phyloP scores from a whole-genome alignment of 2,888 invertebrate species.

The Diogma glabrata region DNA sequence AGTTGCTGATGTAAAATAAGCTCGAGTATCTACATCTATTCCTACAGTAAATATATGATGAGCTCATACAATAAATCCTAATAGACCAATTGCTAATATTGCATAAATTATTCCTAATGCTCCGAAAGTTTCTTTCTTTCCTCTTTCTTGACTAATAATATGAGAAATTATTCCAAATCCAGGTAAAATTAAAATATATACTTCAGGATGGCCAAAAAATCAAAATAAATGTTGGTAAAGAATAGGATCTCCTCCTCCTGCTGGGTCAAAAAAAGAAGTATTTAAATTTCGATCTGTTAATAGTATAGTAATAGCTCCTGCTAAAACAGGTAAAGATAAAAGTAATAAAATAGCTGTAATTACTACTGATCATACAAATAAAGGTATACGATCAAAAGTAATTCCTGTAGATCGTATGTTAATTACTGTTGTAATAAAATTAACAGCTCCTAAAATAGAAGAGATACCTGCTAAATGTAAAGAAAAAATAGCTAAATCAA shows the following conservation, averaged over 20 bases:
- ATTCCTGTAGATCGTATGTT: conserved; percentile 22
- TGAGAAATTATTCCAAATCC: conserved; percentile 68
- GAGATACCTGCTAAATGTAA: too few relatives aligned
- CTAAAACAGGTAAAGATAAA: conserved; percentile 57
- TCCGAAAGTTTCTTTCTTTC: conserved; percentile 64
- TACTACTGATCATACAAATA: conserved; percentile 47
- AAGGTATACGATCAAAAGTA: conserved; percentile 45
- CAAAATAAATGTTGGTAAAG: conserved; percentile 76
- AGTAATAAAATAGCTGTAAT: background rate
- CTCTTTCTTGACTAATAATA: conserved; percentile 61
- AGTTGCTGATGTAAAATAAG: too few relatives aligned
- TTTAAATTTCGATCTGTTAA: too few relatives aligned
- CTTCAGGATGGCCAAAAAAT: conserved; percentile 56
- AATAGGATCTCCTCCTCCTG: too few relatives aligned
- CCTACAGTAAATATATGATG: conserved; percentile 80
- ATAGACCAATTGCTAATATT: conserved; percentile 67
- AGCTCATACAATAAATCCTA: conserved; percentile 76
- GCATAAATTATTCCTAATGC: conserved; percentile 68
- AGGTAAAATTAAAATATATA: too few relatives aligned
- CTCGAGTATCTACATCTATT: conserved; percentile 68
- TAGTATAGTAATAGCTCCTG: conserved; percentile 69
- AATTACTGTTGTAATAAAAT: background rate
- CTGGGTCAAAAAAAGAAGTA: too few relatives aligned
- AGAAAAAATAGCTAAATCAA: too few relatives aligned
- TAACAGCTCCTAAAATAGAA: too few relatives aligned